Conservation (phyloP, 2,888 invertebrate species). For the Lasioglossum lativentre region DNA sequence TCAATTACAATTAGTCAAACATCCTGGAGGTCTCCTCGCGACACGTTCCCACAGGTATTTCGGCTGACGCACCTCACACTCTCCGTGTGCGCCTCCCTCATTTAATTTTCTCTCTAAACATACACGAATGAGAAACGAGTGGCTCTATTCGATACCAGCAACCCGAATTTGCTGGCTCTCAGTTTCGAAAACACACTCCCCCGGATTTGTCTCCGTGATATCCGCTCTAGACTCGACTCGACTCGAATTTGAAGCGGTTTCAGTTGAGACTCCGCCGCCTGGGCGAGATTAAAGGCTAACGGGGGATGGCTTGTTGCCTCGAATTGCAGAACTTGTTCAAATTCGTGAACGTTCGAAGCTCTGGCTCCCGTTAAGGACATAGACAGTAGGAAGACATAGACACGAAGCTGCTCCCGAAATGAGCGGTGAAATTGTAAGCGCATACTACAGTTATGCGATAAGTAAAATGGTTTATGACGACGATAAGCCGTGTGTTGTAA, state of each 20-base stretch:
- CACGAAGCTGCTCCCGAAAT: background rate
- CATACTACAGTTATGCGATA: background rate
- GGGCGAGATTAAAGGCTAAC: background rate
- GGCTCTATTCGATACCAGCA: background rate
- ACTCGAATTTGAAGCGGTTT: background rate
- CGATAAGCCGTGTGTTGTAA: background rate
- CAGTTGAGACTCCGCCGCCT: background rate
- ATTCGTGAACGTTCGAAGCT: background rate
- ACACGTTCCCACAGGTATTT: slow-evolving; percentile 59
- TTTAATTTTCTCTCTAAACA: background rate
- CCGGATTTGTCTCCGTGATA: slow-evolving; percentile 15
- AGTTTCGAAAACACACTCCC: slow-evolving; percentile 34
- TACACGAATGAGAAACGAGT: background rate
- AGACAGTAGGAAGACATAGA: background rate
- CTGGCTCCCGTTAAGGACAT: background rate
- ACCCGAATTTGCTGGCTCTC: slow-evolving; percentile 8
- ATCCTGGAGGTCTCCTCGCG: slow-evolving; percentile 54
- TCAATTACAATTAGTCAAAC: slow-evolving; percentile 61
- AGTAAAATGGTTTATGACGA: background rate
- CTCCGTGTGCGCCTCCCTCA: slow-evolving; percentile 5
- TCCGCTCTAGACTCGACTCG: background rate
- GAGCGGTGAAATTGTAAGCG: background rate
- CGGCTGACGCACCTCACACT: slow-evolving; percentile 44
- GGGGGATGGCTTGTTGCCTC: slow-evolving; percentile 3
- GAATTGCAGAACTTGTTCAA: background rate